These are phyloP conservation scores for Epicauta chinensis DNA, from an alignment of 1,140 invertebrate genomes.

Conservation along the genomic window DNA sequence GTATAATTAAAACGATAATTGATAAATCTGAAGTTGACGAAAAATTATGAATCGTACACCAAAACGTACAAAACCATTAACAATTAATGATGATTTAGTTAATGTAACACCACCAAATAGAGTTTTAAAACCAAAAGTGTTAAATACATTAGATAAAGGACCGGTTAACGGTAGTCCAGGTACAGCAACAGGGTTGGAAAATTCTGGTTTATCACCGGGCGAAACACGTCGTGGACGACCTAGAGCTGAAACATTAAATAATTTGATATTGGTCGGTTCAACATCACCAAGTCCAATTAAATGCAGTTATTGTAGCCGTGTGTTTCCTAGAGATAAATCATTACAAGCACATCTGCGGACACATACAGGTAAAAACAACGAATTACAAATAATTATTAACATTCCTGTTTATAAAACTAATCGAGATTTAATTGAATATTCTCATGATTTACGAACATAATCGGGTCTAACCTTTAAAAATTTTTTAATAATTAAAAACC, in stretches of 20 bases:
- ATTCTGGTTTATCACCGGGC: constrained; percentile 33
- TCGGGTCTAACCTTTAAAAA: too few relatives aligned
- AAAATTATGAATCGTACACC: constrained; percentile 38
- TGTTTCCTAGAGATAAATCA: constrained; percentile 76
- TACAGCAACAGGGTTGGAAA: constrained; percentile 17
- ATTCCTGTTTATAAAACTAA: too few relatives aligned
- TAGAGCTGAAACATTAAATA: constrained; percentile 63
- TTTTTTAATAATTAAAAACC: too few relatives aligned
- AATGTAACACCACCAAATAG: constrained; percentile 30
- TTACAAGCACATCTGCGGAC: constrained; percentile 74
- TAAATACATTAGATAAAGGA: constrained; percentile 35
- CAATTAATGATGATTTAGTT: constrained; percentile 26
- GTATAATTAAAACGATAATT: constrained; percentile 10
- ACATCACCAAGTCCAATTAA: constrained; percentile 66
- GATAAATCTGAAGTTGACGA: constrained; percentile 16
- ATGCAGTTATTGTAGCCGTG: constrained; percentile 66
- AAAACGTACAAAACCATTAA: constrained; percentile 33
- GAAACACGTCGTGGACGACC: constrained; percentile 58
- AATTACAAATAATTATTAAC: too few relatives aligned
- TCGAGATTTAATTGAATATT: too few relatives aligned
- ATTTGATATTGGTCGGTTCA: constrained; percentile 66
- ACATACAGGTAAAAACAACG: constrained; percentile 59
- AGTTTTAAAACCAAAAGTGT: constrained; percentile 28
- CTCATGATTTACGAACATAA: too few relatives aligned
- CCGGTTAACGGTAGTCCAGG: constrained; percentile 33